A percentile compares a stretch with the other conserved stretches of the same genome.
Conservation (phyloP, 2,113 vertebrate species). For the Hystrix cristata region DNA sequence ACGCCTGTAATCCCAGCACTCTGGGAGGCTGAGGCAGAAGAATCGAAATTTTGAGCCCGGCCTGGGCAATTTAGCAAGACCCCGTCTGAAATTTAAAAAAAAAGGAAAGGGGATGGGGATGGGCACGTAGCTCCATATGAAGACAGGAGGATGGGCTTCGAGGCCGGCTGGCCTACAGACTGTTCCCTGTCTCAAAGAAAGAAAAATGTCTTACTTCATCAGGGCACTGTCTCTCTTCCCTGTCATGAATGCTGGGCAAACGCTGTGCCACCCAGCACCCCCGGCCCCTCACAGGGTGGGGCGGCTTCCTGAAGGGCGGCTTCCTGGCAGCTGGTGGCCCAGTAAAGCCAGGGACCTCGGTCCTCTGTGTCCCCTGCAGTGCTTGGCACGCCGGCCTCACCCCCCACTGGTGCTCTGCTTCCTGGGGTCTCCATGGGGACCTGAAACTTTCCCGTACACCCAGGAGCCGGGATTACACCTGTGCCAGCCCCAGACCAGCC, state of each 20-base stretch:
- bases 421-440: neutral
- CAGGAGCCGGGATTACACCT: neutral
- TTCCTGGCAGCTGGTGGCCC: neutral
- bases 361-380: neutral
- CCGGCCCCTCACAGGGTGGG: neutral
- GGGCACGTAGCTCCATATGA: neutral
- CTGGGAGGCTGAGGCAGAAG: neutral
- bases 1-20: neutral
- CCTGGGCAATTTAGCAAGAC: neutral
- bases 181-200: neutral
- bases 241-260: too few relatives aligned
- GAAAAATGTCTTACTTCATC: neutral
- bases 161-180: neutral
- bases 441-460: neutral
- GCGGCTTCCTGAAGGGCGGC: neutral
- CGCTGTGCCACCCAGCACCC: neutral
- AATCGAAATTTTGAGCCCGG: too few relatives aligned
- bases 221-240: neutral
- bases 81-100: neutral
- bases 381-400: neutral
- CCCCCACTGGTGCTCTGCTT: too few relatives aligned
- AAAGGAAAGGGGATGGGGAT: neutral
- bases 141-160: neutral
- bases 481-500: neutral
- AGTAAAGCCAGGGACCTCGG: rapidly evolving